phyloP scores from a whole-genome alignment of 2,888 invertebrate species.

The Eilema sororculum region DNA sequence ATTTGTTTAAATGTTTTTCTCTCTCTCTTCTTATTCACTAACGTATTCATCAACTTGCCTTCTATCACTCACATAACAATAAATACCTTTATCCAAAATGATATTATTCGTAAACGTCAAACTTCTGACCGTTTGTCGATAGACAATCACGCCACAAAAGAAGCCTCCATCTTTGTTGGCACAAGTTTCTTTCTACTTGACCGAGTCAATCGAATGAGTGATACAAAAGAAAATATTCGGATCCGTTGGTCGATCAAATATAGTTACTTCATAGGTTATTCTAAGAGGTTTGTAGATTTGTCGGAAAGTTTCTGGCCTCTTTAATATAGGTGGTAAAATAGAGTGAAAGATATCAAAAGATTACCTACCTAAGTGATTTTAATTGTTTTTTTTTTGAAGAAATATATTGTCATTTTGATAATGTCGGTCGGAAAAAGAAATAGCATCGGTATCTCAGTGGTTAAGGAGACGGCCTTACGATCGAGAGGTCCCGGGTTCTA shows the following conservation, averaged over 20 bases:
- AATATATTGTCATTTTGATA: too few relatives aligned
- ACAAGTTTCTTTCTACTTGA: not conserved
- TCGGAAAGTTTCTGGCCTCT: not conserved
- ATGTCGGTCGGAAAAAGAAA: too few relatives aligned
- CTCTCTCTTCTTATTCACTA: not conserved
- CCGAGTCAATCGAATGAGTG: not conserved
- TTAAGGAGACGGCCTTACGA: too few relatives aligned
- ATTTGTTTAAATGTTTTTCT: too few relatives aligned
- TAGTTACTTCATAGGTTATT: not conserved
- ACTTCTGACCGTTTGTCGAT: not conserved
- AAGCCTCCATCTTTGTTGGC: not conserved
- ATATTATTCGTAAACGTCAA: not conserved
- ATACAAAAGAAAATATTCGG: not conserved
- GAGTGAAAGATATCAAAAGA: too few relatives aligned
- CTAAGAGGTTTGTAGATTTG: not conserved
- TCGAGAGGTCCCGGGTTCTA: too few relatives aligned
- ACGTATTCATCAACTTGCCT: not conserved
- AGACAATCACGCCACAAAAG: not conserved
- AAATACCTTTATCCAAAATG: not conserved
- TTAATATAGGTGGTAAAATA: not conserved
- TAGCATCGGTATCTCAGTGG: too few relatives aligned
- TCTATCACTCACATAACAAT: not conserved
- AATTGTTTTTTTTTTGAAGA: too few relatives aligned
- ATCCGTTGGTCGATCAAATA: not conserved
- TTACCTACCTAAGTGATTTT: too few relatives aligned